Evolutionary conservation across 1,140 invertebrate genomes (phyloP).

Genomic region (Polypedilum vanderplanki): DNA sequence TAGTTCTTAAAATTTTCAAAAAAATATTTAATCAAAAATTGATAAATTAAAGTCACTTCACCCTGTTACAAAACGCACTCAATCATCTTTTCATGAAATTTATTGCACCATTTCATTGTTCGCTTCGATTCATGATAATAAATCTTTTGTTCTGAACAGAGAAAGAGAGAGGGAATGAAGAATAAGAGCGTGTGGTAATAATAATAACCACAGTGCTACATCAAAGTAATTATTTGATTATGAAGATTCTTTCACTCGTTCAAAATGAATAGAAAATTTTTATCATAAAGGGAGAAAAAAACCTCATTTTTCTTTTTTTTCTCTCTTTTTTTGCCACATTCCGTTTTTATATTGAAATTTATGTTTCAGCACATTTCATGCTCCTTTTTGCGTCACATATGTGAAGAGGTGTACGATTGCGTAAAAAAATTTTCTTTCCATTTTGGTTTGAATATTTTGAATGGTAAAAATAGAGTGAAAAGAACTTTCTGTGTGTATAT

Average conservation of each 20-base stretch:
- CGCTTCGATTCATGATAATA: neutral
- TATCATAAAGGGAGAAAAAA: neutral
- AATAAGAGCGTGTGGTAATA: neutral
- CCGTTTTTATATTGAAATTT: no score
- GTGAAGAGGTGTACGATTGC: no score
- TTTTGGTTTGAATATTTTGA: no score
- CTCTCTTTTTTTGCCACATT: no score
- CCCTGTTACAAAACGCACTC: neutral
- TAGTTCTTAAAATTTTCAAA: no score
- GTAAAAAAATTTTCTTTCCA: no score
- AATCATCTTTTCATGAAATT: neutral
- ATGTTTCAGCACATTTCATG: no score
- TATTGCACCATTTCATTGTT: slow-evolving; percentile 1
- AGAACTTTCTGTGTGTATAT: no score
- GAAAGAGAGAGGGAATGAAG: neutral
- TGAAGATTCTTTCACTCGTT: neutral
- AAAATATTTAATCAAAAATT: neutral
- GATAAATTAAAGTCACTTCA: no score
- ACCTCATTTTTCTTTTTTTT: no score
- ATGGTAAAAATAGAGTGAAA: no score
- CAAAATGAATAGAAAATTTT: neutral
- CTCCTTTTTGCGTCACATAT: no score
- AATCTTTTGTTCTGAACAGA: neutral
- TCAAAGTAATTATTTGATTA: slow-evolving; percentile 19
- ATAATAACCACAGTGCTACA: neutral